Conservation (phyloP, 23 tunicate genomes). For the Trididemnum clinides region DNA sequence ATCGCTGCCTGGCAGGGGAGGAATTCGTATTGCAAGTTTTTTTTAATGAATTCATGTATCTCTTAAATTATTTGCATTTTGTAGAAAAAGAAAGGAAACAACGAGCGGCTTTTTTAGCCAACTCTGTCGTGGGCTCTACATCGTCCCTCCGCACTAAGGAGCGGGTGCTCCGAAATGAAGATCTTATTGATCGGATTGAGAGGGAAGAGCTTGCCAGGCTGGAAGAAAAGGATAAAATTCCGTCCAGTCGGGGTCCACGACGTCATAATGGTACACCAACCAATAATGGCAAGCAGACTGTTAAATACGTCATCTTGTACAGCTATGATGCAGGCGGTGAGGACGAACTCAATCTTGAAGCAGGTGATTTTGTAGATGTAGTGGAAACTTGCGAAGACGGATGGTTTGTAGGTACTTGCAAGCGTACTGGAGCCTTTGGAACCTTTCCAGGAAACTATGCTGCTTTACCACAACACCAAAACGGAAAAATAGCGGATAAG, state of each 20-base stretch:
- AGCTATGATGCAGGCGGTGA: constrained; percentile 70
- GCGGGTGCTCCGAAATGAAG: background rate
- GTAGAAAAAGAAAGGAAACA: constrained; percentile 63
- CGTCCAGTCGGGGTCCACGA: too few species aligned
- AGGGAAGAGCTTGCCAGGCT: constrained; percentile 6
- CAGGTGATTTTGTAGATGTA: constrained; percentile 81
- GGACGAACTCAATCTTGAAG: constrained; percentile 79
- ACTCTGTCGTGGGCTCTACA: constrained; percentile 65
- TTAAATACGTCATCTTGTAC: constrained; percentile 66
- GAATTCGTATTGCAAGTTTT: too few species aligned
- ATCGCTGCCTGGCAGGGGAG: too few species aligned
- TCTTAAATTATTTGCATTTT: background rate
- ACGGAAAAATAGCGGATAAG: too few species aligned
- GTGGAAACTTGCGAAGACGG: constrained; percentile 98
- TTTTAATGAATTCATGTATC: too few species aligned
- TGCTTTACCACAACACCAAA: too few species aligned
- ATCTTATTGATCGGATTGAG: background rate
- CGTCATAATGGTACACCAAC: background rate
- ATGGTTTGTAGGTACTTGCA: constrained; percentile 95
- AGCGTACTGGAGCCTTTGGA: constrained; percentile 87
- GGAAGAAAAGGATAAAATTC: background rate
- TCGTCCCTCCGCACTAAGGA: constrained; percentile 14
- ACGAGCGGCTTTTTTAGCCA: constrained; percentile 75
- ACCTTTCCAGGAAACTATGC: constrained; percentile 99
- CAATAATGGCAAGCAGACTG: constrained; percentile 19